Conservation (phyloP, 2,113 vertebrate species). For the Callopanchax toddi region DNA sequence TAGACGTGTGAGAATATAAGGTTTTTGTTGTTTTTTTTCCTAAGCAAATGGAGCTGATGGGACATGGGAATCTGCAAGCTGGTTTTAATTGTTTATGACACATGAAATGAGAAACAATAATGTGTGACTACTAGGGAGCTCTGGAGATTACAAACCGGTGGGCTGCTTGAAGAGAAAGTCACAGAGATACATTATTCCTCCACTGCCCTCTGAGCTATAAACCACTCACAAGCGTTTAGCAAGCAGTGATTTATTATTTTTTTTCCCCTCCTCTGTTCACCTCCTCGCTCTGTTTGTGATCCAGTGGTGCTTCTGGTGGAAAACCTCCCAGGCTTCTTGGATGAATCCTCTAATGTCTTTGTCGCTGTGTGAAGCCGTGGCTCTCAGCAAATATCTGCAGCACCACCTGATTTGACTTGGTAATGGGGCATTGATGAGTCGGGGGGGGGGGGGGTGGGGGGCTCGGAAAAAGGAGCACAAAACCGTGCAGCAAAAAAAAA, state of each 20-base stretch:
- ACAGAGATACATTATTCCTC: conserved; percentile 51
- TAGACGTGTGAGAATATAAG: neutral
- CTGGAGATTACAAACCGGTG: conserved; percentile 68
- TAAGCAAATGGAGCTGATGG: conserved; percentile 13
- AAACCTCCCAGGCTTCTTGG: conserved; percentile 84
- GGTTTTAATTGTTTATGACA: conserved; percentile 63
- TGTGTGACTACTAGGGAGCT: conserved; percentile 80
- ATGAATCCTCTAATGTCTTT: conserved; percentile 77
- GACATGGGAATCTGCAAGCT: conserved; percentile 40
- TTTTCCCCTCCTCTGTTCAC: conserved; percentile 48
- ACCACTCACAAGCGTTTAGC: conserved; percentile 60
- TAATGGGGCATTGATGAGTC: conserved; percentile 97
- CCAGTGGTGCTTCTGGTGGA: conserved; percentile 77
- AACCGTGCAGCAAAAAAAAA: conserved; percentile 48
- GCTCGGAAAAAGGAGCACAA: conserved; percentile 83
- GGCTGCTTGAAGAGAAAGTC: conserved; percentile 65
- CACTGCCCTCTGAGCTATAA: conserved; percentile 50
- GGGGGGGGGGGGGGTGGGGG: conserved; percentile 86
- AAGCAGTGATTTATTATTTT: conserved; percentile 45
- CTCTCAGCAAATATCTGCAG: conserved; percentile 81
- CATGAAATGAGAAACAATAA: conserved; percentile 75
- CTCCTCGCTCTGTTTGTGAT: conserved; percentile 67
- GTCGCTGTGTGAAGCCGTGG: conserved; percentile 38
- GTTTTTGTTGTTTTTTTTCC: neutral
- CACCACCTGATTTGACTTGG: conserved; percentile 98